These are phyloP conservation scores for Bettongia penicillata DNA, from an alignment of 2,113 vertebrate genomes.

Conservation along the genomic window DNA sequence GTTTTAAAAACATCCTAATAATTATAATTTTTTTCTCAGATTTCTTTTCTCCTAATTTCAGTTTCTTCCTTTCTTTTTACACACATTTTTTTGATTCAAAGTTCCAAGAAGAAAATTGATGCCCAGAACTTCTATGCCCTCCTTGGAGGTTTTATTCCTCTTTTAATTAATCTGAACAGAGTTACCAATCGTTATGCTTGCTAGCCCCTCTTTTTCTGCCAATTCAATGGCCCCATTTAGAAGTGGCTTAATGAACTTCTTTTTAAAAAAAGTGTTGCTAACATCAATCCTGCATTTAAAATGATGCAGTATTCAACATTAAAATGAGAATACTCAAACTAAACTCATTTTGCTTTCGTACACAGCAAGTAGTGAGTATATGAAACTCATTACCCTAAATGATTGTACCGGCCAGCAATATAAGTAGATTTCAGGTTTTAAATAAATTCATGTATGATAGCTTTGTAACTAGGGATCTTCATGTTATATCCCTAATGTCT, in stretches of 20 bases:
- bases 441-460: neutral
- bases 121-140: neutral
- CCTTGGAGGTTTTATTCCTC: neutral
- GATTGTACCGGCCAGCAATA: neutral
- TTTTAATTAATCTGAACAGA: constrained; percentile 10
- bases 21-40: neutral
- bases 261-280: neutral
- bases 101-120: neutral
- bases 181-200: neutral
- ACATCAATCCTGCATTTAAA: neutral
- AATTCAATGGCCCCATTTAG: neutral
- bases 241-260: neutral
- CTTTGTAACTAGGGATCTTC: neutral
- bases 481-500: neutral
- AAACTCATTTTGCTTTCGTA: neutral
- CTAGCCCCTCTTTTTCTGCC: neutral
- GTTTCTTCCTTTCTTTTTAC: neutral
- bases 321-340: neutral
- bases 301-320: neutral
- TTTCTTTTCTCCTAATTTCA: neutral
- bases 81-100: neutral
- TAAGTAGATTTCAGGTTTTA: neutral
- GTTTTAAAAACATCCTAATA: neutral
- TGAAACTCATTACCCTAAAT: neutral
- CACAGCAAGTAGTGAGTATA: neutral